Percentiles rank a stretch among this genome's conserved stretches.
These are phyloP conservation scores for Abrostola triplasia DNA, from an alignment of 2,888 invertebrate genomes.

Conservation along the genomic window DNA sequence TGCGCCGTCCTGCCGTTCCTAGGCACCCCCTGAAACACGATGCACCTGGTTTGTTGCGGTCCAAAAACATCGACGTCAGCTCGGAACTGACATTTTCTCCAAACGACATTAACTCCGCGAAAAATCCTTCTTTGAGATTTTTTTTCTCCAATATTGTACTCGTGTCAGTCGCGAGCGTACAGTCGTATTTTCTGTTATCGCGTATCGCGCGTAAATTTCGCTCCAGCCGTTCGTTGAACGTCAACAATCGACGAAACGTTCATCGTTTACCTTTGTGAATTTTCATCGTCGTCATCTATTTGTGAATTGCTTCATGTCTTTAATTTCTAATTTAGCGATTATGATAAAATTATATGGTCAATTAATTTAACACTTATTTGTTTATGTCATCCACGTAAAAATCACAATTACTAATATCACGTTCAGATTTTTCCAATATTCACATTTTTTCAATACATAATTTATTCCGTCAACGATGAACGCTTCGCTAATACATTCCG, in stretches of 20 bases:
- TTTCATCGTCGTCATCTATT: slow-evolving; percentile 51
- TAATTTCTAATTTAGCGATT: slow-evolving; percentile 20
- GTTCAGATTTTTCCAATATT: slow-evolving; percentile 15
- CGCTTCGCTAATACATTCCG: slow-evolving; percentile 66
- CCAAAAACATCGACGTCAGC: slow-evolving; percentile 59
- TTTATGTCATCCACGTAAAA: slow-evolving; percentile 21
- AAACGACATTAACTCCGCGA: slow-evolving; percentile 27
- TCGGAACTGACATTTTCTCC: slow-evolving; percentile 55
- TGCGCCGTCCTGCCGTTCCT: slow-evolving; percentile 91
- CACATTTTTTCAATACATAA: slow-evolving; percentile 38
- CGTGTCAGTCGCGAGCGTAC: slow-evolving; percentile 66
- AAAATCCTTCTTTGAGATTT: slow-evolving; percentile 40
- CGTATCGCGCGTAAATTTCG: slow-evolving; percentile 75
- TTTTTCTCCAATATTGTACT: slow-evolving; percentile 63
- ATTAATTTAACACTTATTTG: slow-evolving; percentile 17
- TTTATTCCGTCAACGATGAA: slow-evolving; percentile 63
- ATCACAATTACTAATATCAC: slow-evolving; percentile 18
- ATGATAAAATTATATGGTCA: slow-evolving; percentile 14
- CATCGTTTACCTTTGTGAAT: slow-evolving; percentile 66
- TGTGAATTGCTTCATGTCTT: slow-evolving; percentile 44
- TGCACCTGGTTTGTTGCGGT: slow-evolving; percentile 73
- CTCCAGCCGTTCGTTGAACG: slow-evolving; percentile 70
- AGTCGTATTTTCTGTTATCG: slow-evolving; percentile 74
- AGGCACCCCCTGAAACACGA: slow-evolving; percentile 89
- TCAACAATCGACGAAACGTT: slow-evolving; percentile 81